Conservation (phyloP, 2,797 vertebrate genomes). For the Gallinago stenura region DNA sequence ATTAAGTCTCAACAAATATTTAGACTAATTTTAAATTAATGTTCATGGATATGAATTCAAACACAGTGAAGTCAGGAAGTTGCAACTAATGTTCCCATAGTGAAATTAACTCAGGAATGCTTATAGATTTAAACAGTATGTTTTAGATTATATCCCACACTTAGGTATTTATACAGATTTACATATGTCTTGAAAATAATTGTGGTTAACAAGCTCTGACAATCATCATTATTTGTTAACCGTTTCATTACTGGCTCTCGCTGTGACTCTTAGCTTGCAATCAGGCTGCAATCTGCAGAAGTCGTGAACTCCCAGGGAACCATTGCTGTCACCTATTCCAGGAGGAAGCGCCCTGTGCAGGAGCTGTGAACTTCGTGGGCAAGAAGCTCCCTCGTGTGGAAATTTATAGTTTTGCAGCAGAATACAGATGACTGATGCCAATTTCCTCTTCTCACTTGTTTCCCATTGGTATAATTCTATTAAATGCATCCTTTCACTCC, state of each 20-base stretch:
- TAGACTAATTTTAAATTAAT: constrained; percentile 75
- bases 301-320: accelerated
- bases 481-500: background rate
- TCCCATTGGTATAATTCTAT: accelerated
- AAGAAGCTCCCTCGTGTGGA: constrained; percentile 66
- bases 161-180: constrained; percentile 68
- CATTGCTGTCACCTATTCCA: accelerated
- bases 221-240: constrained; percentile 71
- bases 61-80: constrained; percentile 67
- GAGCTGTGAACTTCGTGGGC: background rate
- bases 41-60: constrained; percentile 69
- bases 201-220: constrained; percentile 68
- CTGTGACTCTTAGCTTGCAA: background rate
- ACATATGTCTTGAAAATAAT: constrained; percentile 69
- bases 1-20: constrained; percentile 74
- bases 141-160: constrained; percentile 63
- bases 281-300: background rate
- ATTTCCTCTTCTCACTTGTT: background rate
- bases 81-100: constrained; percentile 50
- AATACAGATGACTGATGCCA: background rate
- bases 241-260: background rate
- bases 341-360: background rate
- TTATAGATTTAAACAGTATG: constrained; percentile 64
- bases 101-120: constrained; percentile 65
- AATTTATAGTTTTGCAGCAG: background rate